These are phyloP conservation scores for Lagodon rhomboides DNA, from an alignment of 2,797 vertebrate genomes.

Conservation along the genomic window DNA sequence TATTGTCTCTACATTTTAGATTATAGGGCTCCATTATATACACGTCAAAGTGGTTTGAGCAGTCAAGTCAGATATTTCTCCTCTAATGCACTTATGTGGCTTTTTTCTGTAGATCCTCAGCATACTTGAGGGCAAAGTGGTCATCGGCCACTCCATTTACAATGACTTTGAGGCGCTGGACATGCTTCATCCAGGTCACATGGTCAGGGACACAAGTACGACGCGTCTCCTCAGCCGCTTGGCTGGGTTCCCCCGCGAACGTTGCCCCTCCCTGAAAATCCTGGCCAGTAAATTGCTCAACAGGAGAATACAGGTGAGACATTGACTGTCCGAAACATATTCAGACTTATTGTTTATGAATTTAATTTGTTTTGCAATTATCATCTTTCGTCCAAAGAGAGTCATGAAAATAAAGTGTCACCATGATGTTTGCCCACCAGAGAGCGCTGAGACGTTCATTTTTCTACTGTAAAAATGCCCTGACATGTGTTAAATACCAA, in stretches of 20 bases:
- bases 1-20: neutral
- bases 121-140: conserved; percentile 91
- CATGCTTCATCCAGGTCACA: conserved; percentile 85
- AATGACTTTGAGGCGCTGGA: conserved; percentile 92
- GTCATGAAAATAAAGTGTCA: neutral
- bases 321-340: neutral
- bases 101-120: conserved; percentile 86
- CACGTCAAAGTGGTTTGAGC: neutral
- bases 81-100: neutral
- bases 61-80: neutral
- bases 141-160: conserved; percentile 93
- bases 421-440: conserved; percentile 28
- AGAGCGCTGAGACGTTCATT: neutral
- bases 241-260: conserved; percentile 69
- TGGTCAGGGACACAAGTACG: conserved; percentile 90
- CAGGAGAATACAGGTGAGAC: conserved; percentile 92
- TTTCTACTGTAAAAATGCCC: neutral
- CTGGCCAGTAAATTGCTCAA: conserved; percentile 88
- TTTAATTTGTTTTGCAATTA: too few relatives aligned
- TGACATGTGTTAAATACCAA: neutral
- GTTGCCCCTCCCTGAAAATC: conserved; percentile 87
- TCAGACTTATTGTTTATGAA: neutral
- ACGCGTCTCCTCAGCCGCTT: conserved; percentile 81
- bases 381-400: neutral
- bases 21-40: too few relatives aligned